A percentile compares a stretch with the other conserved stretches of the same genome.
Conservation (phyloP, 2,113 vertebrate species). For the Zingel zingel region DNA sequence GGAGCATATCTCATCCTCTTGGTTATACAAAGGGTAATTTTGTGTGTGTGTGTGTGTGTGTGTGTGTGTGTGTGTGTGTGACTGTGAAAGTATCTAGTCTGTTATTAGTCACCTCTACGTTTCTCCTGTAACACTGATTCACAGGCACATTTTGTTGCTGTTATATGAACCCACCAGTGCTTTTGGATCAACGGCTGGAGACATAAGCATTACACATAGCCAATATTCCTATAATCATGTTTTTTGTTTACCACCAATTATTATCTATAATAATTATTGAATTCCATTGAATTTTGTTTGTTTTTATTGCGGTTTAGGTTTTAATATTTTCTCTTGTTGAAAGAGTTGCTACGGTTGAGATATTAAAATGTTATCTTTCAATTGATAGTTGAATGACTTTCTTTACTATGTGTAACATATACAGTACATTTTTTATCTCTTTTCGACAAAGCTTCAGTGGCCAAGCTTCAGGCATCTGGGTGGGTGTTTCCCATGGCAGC, state of each 20-base stretch:
- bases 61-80: slow-evolving; percentile 8
- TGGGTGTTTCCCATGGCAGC: neutral
- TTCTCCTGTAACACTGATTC: neutral
- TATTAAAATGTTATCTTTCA: too few species aligned
- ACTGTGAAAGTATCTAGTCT: neutral
- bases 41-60: neutral
- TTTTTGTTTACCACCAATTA: too few species aligned
- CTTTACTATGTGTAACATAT: neutral
- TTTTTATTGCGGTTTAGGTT: neutral
- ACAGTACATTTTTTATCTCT: too few species aligned
- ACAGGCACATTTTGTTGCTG: too few species aligned
- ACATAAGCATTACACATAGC: neutral
- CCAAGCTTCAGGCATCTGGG: neutral
- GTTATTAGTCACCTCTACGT: neutral
- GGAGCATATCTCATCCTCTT: slow-evolving; percentile 11
- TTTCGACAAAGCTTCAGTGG: neutral
- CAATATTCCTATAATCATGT: too few species aligned
- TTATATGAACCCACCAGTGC: neutral
- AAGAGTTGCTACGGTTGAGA: neutral
- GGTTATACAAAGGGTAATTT: slow-evolving; percentile 25
- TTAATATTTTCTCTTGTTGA: neutral
- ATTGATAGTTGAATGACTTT: too few species aligned
- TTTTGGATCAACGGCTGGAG: neutral
- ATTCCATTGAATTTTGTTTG: neutral
- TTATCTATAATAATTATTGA: neutral